Conservation (phyloP, 92 coral and sea anemone species). For the Paramuricea clavata region DNA sequence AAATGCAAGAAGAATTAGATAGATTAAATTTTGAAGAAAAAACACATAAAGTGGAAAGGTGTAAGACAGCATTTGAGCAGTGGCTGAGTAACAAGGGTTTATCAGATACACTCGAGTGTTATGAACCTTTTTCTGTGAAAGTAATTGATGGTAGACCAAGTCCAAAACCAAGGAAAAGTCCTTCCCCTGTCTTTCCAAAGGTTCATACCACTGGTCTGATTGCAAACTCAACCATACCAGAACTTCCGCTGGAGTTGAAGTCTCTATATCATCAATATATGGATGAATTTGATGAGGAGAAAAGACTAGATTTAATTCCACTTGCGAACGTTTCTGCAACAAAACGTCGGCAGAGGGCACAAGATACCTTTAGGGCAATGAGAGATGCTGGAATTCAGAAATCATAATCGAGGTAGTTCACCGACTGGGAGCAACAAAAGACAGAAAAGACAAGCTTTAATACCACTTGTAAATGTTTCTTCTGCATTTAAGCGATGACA, state of each 20-base stretch:
- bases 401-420: not conserved
- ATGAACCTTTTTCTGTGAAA: constrained; percentile 83
- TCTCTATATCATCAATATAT: constrained; percentile 11
- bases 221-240: constrained; percentile 58
- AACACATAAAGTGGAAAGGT: constrained; percentile 77
- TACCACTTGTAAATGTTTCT: not conserved
- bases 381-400: constrained; percentile 21
- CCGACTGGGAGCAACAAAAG: not conserved
- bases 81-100: constrained; percentile 82
- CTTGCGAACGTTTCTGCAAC: constrained; percentile 88
- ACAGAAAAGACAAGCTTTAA: not conserved
- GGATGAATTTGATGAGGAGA: constrained; percentile 81
- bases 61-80: constrained; percentile 82
- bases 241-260: constrained; percentile 81
- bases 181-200: constrained; percentile 60
- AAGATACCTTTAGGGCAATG: constrained; percentile 46
- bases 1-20: constrained; percentile 81
- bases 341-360: constrained; percentile 79
- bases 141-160: constrained; percentile 58
- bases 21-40: constrained; percentile 65
- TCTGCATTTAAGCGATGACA: not conserved
- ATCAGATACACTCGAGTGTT: constrained; percentile 83
- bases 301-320: constrained; percentile 89
- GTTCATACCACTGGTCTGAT: constrained; percentile 10
- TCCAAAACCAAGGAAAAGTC: constrained; percentile 70